Base-by-base conservation (phyloP, 2,113 vertebrate species). In the Malaclemys terrapin region DNA sequence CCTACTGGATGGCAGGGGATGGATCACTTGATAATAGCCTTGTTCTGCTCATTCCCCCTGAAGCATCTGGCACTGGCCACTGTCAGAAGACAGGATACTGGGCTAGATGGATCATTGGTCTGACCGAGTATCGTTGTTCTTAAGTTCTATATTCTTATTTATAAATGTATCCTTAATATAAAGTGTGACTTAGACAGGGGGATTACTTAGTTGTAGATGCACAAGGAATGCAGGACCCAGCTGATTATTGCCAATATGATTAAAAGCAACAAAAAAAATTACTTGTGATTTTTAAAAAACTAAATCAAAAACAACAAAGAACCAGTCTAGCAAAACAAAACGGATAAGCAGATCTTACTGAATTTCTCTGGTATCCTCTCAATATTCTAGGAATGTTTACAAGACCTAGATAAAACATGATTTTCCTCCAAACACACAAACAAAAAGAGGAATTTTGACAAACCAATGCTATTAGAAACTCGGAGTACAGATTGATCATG, bases 401-500 rank as follows among this genome's bases (percentile, higher is more conserved):
- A 91, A 88, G 85, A 87, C 75, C 22, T n/a, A 84, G 25, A 4
- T 78, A 82, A 1, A 53, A 0, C 25, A 75, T 10, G n/a, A 54
- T 91, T 83, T 94, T 90, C 49, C 45, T 90, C 86, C 88, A 95
- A 78, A 92, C 4, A 91, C 83, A 52, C 7, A 91, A 69, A 35
- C 31, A n/a, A 87, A 94, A 69, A 86, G 56, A 80, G 22, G 31
- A 22, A 88, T 91, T 95, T 93, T 75, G 89, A 82, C 54, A 89
- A 76, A 82, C 31, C 50, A 87, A 79, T 85, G 72, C 82, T 75
- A 93, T 50, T 50, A 59, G 57, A 95, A n/a, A 87, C 82, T 84
- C 86, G 94, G 85, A 93, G 95, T 91, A 87, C 50, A 97, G 94
- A 97, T 82, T 93, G 93, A 93, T 96, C 1, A 0, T 88, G 94